A percentile compares a stretch with the other conserved stretches of the same genome.
These are phyloP conservation scores for Euwallacea fornicatus DNA, from an alignment of 1,140 invertebrate genomes.

Conservation along the genomic window DNA sequence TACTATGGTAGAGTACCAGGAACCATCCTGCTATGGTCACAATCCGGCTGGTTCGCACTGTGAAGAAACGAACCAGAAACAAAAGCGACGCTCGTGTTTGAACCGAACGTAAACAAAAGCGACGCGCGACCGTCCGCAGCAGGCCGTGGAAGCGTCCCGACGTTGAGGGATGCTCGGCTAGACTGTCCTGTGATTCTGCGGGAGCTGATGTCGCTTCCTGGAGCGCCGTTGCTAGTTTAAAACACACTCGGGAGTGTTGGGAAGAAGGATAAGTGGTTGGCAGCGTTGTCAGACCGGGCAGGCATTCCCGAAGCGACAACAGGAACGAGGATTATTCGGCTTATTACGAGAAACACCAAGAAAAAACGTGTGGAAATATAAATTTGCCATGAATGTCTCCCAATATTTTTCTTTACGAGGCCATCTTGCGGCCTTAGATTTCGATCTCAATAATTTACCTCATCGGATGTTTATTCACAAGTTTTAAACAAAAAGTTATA, in stretches of 20 bases:
- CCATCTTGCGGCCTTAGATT: too few relatives aligned
- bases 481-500: too few relatives aligned
- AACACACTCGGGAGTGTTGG: slow-evolving; percentile 4
- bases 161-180: slow-evolving; percentile 12
- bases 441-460: too few relatives aligned
- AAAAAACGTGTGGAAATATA: too few relatives aligned
- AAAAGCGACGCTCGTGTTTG: too few relatives aligned
- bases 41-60: not conserved
- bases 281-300: not conserved
- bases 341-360: too few relatives aligned
- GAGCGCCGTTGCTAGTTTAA: slow-evolving; percentile 5
- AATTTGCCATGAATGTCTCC: too few relatives aligned
- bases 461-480: too few relatives aligned
- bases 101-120: slow-evolving; percentile 6
- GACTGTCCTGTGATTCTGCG: not conserved
- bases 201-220: not conserved
- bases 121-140: not conserved
- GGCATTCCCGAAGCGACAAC: too few relatives aligned
- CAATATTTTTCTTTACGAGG: too few relatives aligned
- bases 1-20: too few relatives aligned
- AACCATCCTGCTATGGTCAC: too few relatives aligned
- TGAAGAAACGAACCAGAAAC: slow-evolving; percentile 1
- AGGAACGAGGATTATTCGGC: not conserved
- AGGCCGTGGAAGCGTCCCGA: not conserved
- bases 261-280: not conserved